Evolutionary conservation across 2,888 invertebrate species (phyloP).

Genomic region (Trachelus stipa): DNA sequence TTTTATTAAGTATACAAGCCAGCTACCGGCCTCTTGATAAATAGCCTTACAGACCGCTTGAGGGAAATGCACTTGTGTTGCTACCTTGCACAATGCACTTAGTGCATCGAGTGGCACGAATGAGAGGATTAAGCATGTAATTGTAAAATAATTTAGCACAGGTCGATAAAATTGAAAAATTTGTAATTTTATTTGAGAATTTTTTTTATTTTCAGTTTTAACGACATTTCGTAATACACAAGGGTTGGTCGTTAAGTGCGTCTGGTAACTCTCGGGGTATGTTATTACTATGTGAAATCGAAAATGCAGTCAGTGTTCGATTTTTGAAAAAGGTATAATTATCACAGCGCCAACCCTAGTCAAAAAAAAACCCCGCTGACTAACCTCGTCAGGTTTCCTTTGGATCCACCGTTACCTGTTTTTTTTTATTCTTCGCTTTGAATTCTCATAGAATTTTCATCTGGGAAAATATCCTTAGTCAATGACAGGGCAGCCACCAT

Average conservation of each 20-base stretch:
- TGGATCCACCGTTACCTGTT: neutral
- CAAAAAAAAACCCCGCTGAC: slow-evolving; percentile 3
- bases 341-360: slow-evolving; percentile 39
- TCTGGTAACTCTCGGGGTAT: neutral
- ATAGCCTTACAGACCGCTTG: neutral
- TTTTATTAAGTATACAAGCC: slow-evolving; percentile 43
- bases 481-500: neutral
- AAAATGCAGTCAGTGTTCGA: neutral
- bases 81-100: neutral
- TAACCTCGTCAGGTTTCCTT: neutral
- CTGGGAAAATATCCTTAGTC: neutral
- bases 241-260: neutral
- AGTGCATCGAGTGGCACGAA: neutral
- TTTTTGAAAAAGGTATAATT: slow-evolving; percentile 39
- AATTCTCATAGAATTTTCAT: neutral
- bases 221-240: neutral
- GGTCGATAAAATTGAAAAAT: too few relatives aligned
- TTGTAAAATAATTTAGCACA: neutral
- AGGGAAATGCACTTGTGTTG: neutral
- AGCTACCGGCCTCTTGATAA: neutral
- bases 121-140: neutral
- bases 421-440: slow-evolving; percentile 1
- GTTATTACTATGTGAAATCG: neutral
- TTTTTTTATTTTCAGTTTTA: neutral
- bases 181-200: neutral